Conservation (phyloP, 2,797 vertebrate genomes). For the Loris lydekkerianus region DNA sequence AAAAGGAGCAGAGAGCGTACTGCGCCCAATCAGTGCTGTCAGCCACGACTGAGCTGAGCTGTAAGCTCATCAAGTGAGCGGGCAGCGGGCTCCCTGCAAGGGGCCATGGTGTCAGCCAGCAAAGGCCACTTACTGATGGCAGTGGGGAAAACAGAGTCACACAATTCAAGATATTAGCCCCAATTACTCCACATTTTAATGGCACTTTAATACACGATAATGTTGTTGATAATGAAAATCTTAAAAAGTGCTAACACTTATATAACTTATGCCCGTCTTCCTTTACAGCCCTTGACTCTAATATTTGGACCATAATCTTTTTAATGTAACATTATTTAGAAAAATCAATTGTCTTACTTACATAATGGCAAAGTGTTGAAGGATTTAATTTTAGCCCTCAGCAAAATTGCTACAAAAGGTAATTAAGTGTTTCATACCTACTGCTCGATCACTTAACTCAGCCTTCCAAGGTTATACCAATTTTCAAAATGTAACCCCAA, state of each 20-base stretch:
- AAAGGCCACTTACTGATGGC: conserved; percentile 88
- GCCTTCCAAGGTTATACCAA: conserved; percentile 89
- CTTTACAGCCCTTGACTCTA: conserved; percentile 89
- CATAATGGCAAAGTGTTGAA: conserved; percentile 88
- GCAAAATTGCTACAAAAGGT: conserved; percentile 88
- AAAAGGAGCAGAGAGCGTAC: conserved; percentile 97
- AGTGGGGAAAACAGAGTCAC: conserved; percentile 86
- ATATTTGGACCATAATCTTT: conserved; percentile 90
- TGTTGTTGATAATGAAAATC: conserved; percentile 88
- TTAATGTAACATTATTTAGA: conserved; percentile 91
- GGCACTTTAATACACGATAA: conserved; percentile 88
- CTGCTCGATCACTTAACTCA: conserved; percentile 85
- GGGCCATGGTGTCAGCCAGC: conserved; percentile 86
- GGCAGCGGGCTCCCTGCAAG: conserved; percentile 87
- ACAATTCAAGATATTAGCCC: conserved; percentile 88
- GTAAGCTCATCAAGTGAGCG: conserved; percentile 90
- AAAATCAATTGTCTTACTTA: conserved; percentile 91
- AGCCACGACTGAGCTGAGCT: conserved; percentile 90
- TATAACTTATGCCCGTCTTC: conserved; percentile 87
- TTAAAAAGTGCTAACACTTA: conserved; percentile 87
- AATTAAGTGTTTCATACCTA: conserved; percentile 90
- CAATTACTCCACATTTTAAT: conserved; percentile 90
- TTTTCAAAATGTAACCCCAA: conserved; percentile 85
- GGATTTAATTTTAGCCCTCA: conserved; percentile 90
- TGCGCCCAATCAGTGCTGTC: conserved; percentile 92